Evolutionary conservation across 2,113 vertebrate genomes (phyloP).

Genomic region (Nycticryphes semicollaris): DNA sequence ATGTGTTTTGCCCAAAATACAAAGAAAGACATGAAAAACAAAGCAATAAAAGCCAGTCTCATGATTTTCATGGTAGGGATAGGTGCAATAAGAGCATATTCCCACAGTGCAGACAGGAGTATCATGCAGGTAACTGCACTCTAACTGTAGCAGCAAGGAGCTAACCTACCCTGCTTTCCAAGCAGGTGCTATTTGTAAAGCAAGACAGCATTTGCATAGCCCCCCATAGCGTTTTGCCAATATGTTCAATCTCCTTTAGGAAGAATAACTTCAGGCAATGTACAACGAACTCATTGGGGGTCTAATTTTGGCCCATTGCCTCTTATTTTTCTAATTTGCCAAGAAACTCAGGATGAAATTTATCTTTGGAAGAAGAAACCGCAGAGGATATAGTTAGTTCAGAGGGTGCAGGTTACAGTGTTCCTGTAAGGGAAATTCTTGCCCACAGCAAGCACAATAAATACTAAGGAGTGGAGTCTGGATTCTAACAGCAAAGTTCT

Average conservation of each 20-base stretch:
- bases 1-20: neutral
- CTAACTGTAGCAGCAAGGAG: neutral
- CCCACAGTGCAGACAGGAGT: neutral
- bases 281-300: neutral
- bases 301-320: neutral
- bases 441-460: neutral
- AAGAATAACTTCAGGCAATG: neutral
- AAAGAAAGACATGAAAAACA: neutral
- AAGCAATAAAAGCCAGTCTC: neutral
- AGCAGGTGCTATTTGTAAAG: neutral
- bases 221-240: neutral
- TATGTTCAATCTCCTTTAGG: constrained; percentile 5
- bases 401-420: neutral
- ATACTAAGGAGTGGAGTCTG: neutral
- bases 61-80: neutral
- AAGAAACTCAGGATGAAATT: constrained; percentile 1
- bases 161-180: neutral
- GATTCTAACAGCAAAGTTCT: neutral
- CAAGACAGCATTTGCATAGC: neutral
- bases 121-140: neutral
- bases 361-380: neutral
- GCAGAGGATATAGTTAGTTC: neutral
- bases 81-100: neutral
- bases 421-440: neutral
- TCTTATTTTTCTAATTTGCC: neutral